These are phyloP conservation scores for Scomber colias DNA, from an alignment of 2,113 vertebrate species.

Conservation along the genomic window DNA sequence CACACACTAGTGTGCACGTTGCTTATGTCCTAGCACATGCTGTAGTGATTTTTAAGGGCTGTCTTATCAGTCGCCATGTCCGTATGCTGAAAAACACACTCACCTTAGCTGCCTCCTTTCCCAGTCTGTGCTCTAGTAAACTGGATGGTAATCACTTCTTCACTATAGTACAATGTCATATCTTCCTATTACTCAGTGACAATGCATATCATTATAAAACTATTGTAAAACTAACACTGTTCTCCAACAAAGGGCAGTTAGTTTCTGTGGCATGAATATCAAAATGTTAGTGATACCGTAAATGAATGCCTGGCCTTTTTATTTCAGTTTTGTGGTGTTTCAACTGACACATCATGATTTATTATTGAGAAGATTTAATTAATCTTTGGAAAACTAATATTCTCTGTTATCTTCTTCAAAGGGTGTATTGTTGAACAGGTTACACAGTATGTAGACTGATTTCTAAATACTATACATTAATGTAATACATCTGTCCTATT, in stretches of 20 bases:
- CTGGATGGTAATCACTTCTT: slow-evolving; percentile 29
- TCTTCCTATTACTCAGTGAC: background rate
- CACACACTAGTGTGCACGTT: background rate
- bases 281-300: slow-evolving; percentile 7
- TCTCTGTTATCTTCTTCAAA: background rate
- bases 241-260: slow-evolving; percentile 13
- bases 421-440: background rate
- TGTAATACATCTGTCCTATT: too few species aligned
- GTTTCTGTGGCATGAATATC: background rate
- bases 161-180: slow-evolving; percentile 18
- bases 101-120: slow-evolving; percentile 49
- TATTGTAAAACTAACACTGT: too few species aligned
- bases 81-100: slow-evolving; percentile 45
- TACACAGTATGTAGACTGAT: background rate
- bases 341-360: background rate
- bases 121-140: slow-evolving; percentile 23
- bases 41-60: slow-evolving; percentile 43
- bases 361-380: slow-evolving; percentile 2
- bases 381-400: background rate
- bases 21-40: slow-evolving; percentile 3
- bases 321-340: background rate
- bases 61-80: slow-evolving; percentile 58
- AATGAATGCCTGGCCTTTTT: background rate
- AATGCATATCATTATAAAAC: background rate
- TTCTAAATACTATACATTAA: background rate